phyloP scores from a whole-genome alignment of 2,888 invertebrate species.

The Macroteleia sp. region DNA sequence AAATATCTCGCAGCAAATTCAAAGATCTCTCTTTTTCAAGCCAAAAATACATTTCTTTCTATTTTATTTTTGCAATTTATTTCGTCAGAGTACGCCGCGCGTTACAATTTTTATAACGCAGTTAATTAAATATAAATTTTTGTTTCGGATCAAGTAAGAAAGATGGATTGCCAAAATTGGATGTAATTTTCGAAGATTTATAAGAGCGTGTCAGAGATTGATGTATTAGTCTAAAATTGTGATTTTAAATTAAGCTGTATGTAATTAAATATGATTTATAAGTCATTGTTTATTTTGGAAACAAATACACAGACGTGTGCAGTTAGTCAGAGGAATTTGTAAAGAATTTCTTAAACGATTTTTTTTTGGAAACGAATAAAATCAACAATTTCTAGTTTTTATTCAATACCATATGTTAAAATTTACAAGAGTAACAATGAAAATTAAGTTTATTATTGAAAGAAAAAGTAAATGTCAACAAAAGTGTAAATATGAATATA shows the following conservation, averaged over 20 bases:
- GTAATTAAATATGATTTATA: slow-evolving; percentile 43
- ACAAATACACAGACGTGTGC: too few species aligned
- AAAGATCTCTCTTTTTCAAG: slow-evolving; percentile 4
- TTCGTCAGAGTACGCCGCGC: neutral
- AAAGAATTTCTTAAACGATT: too few species aligned
- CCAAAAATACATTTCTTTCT: slow-evolving; percentile 13
- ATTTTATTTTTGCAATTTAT: slow-evolving; percentile 29
- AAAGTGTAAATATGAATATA: too few species aligned
- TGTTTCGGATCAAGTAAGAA: slow-evolving; percentile 13
- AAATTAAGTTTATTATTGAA: too few species aligned
- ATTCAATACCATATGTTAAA: too few species aligned
- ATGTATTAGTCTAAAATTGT: slow-evolving; percentile 20
- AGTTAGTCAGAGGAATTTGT: too few species aligned
- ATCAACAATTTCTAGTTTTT: too few species aligned
- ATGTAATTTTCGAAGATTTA: slow-evolving; percentile 44
- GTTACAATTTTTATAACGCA: slow-evolving; percentile 2
- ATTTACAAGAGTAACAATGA: too few species aligned
- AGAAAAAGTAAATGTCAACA: too few species aligned
- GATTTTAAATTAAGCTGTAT: slow-evolving; percentile 18
- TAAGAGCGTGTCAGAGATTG: slow-evolving; percentile 14
- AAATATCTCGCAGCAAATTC: slow-evolving; percentile 42
- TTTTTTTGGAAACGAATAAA: too few species aligned
- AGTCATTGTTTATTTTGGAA: slow-evolving; percentile 2
- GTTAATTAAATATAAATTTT: slow-evolving; percentile 40
- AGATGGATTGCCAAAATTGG: slow-evolving; percentile 38